phyloP scores from a whole-genome alignment of 2,888 invertebrate species.

The Polylopha cassiicola region DNA sequence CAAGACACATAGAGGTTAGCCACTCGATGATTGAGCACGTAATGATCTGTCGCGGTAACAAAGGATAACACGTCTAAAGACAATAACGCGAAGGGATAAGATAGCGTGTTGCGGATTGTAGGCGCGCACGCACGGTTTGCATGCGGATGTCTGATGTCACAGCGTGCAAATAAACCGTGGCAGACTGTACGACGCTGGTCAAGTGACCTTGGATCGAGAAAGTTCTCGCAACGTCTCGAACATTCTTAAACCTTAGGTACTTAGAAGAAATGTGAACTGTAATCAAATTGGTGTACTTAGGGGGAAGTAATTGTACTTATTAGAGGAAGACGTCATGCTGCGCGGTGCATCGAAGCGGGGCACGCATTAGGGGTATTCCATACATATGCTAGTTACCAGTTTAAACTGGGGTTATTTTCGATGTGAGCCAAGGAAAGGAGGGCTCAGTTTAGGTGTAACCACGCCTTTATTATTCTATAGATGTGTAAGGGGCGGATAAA shows the following conservation, averaged over 20 bases:
- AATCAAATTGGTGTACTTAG: conserved; percentile 23
- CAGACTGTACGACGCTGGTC: conserved; percentile 66
- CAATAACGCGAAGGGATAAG: conserved; percentile 64
- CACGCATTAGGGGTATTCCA: conserved; percentile 53
- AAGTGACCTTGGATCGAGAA: conserved; percentile 56
- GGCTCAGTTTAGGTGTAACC: conserved; percentile 55
- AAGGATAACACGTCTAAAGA: conserved; percentile 71
- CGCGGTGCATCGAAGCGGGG: conserved; percentile 29
- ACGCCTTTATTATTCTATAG: conserved; percentile 60
- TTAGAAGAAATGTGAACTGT: conserved; percentile 14
- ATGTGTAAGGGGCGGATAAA: conserved; percentile 32
- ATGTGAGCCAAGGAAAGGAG: conserved; percentile 54
- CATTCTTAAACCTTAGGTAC: conserved; percentile 4
- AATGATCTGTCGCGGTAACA: conserved; percentile 60
- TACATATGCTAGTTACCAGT: conserved; percentile 59
- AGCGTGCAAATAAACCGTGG: conserved; percentile 54
- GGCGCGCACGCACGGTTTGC: conserved; percentile 53
- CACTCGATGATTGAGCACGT: conserved; percentile 53
- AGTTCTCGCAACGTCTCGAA: conserved; percentile 51
- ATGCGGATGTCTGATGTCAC: conserved; percentile 63
- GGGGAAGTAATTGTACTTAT: conserved; percentile 30
- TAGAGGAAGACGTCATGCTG: conserved; percentile 65
- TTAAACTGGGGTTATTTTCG: conserved; percentile 61
- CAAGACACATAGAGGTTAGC: conserved; percentile 48
- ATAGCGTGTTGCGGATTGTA: conserved; percentile 47